Conservation (phyloP, 2,113 vertebrate species). For the Euleptes europaea region DNA sequence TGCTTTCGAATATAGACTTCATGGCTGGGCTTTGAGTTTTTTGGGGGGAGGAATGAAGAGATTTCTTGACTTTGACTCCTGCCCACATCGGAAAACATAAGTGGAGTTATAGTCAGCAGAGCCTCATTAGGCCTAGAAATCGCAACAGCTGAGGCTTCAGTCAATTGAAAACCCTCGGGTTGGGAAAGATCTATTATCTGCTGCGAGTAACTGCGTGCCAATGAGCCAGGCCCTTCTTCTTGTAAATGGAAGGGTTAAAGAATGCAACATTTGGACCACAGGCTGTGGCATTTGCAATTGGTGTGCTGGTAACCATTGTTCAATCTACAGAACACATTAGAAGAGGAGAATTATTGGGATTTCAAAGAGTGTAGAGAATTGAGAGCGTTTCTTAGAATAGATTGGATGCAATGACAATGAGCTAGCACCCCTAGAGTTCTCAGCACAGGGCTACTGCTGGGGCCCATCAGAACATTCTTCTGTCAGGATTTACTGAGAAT, state of each 20-base stretch:
- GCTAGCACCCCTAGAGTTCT: slow-evolving; percentile 52
- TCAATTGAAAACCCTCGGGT: slow-evolving; percentile 43
- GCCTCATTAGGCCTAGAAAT: slow-evolving; percentile 58
- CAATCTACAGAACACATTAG: slow-evolving; percentile 35
- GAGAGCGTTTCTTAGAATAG: slow-evolving; percentile 22
- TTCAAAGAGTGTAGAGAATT: slow-evolving; percentile 34
- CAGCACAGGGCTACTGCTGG: slow-evolving; percentile 28
- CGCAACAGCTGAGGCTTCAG: slow-evolving; percentile 55
- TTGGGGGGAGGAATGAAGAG: slow-evolving; percentile 12
- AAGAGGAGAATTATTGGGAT: slow-evolving; percentile 54
- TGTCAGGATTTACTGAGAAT: slow-evolving; percentile 42
- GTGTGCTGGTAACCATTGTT: slow-evolving; percentile 44
- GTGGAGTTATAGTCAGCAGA: slow-evolving; percentile 46
- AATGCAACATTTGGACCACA: slow-evolving; percentile 51
- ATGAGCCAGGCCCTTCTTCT: slow-evolving; percentile 24
- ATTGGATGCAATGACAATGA: slow-evolving; percentile 50
- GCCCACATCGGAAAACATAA: slow-evolving; percentile 52
- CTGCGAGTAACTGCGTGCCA: slow-evolving; percentile 27
- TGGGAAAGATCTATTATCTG: slow-evolving; percentile 49
- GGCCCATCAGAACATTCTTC: slow-evolving; percentile 50
- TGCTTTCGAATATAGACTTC: slow-evolving; percentile 23
- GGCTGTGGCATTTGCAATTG: slow-evolving; percentile 21
- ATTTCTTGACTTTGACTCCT: slow-evolving; percentile 47
- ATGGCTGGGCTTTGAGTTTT: slow-evolving; percentile 4
- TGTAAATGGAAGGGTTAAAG: slow-evolving; percentile 62